phyloP scores from a whole-genome alignment of 2,797 vertebrate species.

The Podargus strigoides region DNA sequence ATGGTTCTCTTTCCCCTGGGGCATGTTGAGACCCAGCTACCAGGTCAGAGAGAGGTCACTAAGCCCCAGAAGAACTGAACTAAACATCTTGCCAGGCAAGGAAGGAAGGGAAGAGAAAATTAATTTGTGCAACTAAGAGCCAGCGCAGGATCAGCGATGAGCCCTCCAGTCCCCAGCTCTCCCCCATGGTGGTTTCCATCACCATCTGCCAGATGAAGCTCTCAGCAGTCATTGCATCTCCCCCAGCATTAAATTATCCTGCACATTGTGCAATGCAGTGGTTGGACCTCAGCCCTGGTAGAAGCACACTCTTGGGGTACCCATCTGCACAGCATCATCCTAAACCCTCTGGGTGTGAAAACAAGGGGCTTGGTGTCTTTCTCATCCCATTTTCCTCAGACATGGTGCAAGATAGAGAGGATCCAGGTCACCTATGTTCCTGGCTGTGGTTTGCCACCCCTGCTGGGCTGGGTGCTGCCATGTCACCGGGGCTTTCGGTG shows the following conservation, averaged over 20 bases:
- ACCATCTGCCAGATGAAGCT: background rate
- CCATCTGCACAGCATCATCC: no score
- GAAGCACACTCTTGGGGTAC: background rate
- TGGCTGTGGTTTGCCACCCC: rapidly evolving
- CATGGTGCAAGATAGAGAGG: rapidly evolving
- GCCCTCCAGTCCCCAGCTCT: background rate
- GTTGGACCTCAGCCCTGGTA: background rate
- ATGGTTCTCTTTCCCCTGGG: background rate
- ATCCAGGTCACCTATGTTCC: rapidly evolving
- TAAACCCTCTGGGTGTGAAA: background rate
- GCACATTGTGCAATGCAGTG: rapidly evolving
- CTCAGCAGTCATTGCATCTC: background rate
- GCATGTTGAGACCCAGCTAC: background rate
- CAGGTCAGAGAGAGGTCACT: slow-evolving; percentile 26
- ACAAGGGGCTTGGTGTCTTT: background rate
- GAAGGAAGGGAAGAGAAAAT: background rate
- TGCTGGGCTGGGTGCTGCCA: background rate
- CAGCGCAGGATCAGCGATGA: background rate
- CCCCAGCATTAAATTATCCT: no score
- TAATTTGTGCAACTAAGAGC: background rate
- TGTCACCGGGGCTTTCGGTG: rapidly evolving
- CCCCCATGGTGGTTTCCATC: background rate
- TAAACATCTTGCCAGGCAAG: background rate
- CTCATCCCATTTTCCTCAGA: background rate
- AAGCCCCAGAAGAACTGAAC: background rate